Conservation (phyloP, 2,888 invertebrate genomes). For the Elmis aenea region DNA sequence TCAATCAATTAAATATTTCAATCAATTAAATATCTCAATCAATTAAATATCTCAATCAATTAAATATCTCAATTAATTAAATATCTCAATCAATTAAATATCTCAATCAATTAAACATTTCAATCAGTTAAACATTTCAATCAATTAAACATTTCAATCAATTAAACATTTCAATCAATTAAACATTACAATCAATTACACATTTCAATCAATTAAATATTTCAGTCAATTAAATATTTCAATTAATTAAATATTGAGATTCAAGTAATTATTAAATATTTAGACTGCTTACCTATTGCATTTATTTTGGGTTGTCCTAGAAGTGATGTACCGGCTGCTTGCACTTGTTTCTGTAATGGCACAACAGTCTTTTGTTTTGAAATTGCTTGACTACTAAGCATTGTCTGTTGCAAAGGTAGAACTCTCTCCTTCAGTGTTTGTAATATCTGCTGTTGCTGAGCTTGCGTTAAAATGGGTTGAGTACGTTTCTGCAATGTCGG, state of each 20-base stretch:
- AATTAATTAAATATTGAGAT: no score
- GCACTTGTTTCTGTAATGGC: slow-evolving; percentile 43
- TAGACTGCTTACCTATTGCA: slow-evolving; percentile 29
- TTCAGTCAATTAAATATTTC: no score
- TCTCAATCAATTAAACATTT: neutral
- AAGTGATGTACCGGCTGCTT: slow-evolving; percentile 31
- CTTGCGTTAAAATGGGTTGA: slow-evolving; percentile 37
- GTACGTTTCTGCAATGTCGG: slow-evolving; percentile 35
- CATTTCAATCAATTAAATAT: no score
- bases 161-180: no score
- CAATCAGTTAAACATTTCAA: neutral
- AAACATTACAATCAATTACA: no score
- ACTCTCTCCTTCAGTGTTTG: slow-evolving; percentile 46
- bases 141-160: no score
- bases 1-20: no score
- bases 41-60: no score
- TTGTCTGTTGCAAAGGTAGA: slow-evolving; percentile 39
- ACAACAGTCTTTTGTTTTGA: slow-evolving; percentile 48
- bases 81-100: no score
- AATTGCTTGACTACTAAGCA: slow-evolving; percentile 31
- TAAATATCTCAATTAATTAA: no score
- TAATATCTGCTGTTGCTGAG: slow-evolving; percentile 47
- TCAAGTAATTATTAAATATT: no score
- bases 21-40: no score
- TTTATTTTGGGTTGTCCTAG: slow-evolving; percentile 34